A percentile compares a stretch with the other conserved stretches of the same genome.
Conservation (phyloP, 2,113 vertebrate genomes). For the Verasper variegatus region DNA sequence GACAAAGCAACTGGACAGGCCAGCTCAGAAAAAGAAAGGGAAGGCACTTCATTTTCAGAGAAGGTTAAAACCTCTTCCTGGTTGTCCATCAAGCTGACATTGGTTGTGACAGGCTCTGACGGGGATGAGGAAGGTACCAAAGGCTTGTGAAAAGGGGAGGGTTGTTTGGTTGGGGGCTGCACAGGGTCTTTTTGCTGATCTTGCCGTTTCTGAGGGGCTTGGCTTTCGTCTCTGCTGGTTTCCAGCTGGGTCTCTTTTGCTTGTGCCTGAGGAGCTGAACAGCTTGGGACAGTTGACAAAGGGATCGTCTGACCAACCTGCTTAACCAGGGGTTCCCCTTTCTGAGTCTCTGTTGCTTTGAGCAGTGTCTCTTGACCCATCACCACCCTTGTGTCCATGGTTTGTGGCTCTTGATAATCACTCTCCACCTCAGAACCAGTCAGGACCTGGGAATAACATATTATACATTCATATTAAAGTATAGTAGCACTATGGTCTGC, state of each 20-base stretch:
- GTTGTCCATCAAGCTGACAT: slow-evolving; percentile 60
- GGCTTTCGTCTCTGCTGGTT: slow-evolving; percentile 60
- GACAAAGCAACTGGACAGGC: slow-evolving; percentile 79
- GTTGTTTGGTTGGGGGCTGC: slow-evolving; percentile 37
- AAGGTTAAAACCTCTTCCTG: slow-evolving; percentile 63
- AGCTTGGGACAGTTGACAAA: slow-evolving; percentile 49
- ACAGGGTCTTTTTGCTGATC: slow-evolving; percentile 58
- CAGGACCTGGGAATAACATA: slow-evolving; percentile 68
- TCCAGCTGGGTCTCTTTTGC: slow-evolving; percentile 65
- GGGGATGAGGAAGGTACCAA: slow-evolving; percentile 34
- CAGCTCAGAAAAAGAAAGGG: slow-evolving; percentile 80
- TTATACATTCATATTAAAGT: slow-evolving; percentile 23
- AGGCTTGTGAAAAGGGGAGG: slow-evolving; percentile 42
- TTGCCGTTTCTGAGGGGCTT: slow-evolving; percentile 36
- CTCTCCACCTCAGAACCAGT: slow-evolving; percentile 85
- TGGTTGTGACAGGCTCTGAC: slow-evolving; percentile 27
- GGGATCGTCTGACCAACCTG: slow-evolving; percentile 51
- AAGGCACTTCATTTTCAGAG: slow-evolving; percentile 91
- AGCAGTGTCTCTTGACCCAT: slow-evolving; percentile 91
- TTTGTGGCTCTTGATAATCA: slow-evolving; percentile 81
- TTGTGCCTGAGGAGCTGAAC: slow-evolving; percentile 53
- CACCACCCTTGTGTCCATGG: slow-evolving; percentile 88
- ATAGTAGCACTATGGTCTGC: neutral
- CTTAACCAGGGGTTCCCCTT: slow-evolving; percentile 41
- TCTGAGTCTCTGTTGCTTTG: slow-evolving; percentile 75